Percentiles rank a stretch among this genome's conserved stretches.
Evolutionary conservation across 23 tunicate species (phyloP).

Genomic region (Halocynthia aurantium): DNA sequence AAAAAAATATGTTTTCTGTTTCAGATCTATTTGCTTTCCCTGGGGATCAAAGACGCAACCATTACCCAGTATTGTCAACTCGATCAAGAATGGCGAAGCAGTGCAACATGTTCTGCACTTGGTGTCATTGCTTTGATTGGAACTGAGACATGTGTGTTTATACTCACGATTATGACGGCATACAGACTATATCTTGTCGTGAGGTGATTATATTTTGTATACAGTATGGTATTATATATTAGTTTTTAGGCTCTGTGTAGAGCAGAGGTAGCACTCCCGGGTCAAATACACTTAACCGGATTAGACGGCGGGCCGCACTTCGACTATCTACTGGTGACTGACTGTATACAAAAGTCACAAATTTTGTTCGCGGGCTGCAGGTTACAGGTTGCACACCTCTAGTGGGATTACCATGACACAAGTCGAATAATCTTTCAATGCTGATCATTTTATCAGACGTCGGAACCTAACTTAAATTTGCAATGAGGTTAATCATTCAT

Average conservation of each 20-base stretch:
- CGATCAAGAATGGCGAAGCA: slow-evolving; percentile 47
- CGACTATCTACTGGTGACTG: no score
- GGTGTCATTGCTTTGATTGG: slow-evolving; percentile 41
- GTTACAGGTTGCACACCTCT: no score
- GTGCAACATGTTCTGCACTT: slow-evolving; percentile 31
- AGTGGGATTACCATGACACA: no score
- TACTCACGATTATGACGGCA: slow-evolving; percentile 45
- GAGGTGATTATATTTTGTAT: slow-evolving; percentile 4
- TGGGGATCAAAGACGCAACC: slow-evolving; percentile 27
- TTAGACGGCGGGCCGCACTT: no score
- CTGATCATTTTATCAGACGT: no score
- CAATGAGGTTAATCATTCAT: no score
- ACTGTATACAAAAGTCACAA: no score
- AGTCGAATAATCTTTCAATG: no score
- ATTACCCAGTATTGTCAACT: slow-evolving; percentile 14
- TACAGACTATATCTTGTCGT: slow-evolving; percentile 24
- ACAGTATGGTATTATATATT: background rate
- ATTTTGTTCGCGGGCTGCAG: no score
- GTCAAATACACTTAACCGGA: no score
- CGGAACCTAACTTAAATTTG: no score
- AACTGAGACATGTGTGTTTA: slow-evolving; percentile 47
- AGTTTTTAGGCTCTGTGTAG: background rate
- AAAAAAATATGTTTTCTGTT: background rate
- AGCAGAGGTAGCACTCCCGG: background rate
- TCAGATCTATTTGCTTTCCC: slow-evolving; percentile 36